Evolutionary conservation across 2,888 invertebrate genomes (phyloP).

Genomic region (Lepetodrilus schrolli): DNA sequence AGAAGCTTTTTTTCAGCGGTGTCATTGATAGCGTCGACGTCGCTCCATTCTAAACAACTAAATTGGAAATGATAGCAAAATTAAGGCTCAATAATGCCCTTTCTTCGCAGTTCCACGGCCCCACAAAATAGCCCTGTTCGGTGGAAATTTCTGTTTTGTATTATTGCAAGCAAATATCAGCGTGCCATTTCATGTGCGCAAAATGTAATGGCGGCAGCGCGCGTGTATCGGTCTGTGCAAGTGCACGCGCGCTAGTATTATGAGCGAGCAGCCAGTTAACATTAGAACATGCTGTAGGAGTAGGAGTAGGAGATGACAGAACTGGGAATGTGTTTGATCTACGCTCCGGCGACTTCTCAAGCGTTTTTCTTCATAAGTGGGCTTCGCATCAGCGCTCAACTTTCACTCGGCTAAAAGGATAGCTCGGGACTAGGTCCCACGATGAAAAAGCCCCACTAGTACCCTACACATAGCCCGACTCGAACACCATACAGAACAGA

Average conservation of each 20-base stretch:
- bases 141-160: not conserved
- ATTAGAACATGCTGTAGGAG: not conserved
- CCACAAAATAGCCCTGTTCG: not conserved
- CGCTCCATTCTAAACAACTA: constrained; percentile 5
- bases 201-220: constrained; percentile 7
- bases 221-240: not conserved
- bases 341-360: not conserved
- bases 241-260: constrained; percentile 8
- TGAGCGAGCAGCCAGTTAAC: not conserved
- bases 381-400: not conserved
- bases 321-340: constrained; percentile 19
- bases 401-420: not conserved
- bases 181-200: not conserved
- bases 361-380: constrained; percentile 19
- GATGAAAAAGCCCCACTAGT: too few species aligned
- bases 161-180: not conserved
- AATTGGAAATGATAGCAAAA: constrained; percentile 21
- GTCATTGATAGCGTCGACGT: not conserved
- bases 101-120: constrained; percentile 17
- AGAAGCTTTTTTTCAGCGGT: constrained; percentile 16
- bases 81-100: constrained; percentile 14
- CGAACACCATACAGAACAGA: too few species aligned
- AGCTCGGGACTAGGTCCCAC: too few species aligned
- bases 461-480: too few species aligned
- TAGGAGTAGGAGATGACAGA: not conserved